Evolutionary conservation across 2,113 vertebrate genomes (phyloP).

Genomic region (Centrocercus urophasianus): DNA sequence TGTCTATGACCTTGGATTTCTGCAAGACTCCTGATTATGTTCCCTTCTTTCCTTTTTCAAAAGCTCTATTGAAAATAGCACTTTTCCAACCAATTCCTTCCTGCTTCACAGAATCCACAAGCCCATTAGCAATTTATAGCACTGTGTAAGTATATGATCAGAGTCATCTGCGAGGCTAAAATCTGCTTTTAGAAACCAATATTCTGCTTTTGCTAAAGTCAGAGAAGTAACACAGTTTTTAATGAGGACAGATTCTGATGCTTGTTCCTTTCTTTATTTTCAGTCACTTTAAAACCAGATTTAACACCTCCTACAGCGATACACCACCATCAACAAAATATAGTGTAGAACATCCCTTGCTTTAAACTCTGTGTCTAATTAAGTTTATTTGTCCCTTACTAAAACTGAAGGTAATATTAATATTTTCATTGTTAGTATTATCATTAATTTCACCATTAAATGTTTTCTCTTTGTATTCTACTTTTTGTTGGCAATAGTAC

Average conservation of each 20-base stretch:
- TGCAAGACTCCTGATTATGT: neutral
- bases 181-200: slow-evolving; percentile 51
- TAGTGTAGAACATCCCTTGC: neutral
- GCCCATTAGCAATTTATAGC: slow-evolving; percentile 64
- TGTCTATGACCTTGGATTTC: slow-evolving; percentile 42
- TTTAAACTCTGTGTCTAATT: neutral
- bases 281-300: slow-evolving; percentile 24
- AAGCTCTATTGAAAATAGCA: slow-evolving; percentile 41
- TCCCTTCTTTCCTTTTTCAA: slow-evolving; percentile 12
- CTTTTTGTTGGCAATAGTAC: neutral
- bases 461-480: neutral
- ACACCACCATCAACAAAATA: neutral
- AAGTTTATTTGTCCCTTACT: neutral
- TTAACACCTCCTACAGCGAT: slow-evolving; percentile 38
- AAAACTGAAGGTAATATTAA: neutral
- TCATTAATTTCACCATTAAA: neutral
- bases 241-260: slow-evolving; percentile 48
- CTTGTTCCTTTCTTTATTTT: slow-evolving; percentile 43
- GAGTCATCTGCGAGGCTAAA: slow-evolving; percentile 41
- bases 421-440: neutral
- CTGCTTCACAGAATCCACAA: slow-evolving; percentile 46
- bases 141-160: slow-evolving; percentile 33
- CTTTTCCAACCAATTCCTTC: slow-evolving; percentile 60
- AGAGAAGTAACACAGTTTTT: neutral
- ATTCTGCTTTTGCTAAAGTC: slow-evolving; percentile 33